A percentile compares a stretch with the other conserved stretches of the same genome.
Evolutionary conservation across 2,797 vertebrate genomes (phyloP).

Genomic region (Hyperoplus immaculatus): DNA sequence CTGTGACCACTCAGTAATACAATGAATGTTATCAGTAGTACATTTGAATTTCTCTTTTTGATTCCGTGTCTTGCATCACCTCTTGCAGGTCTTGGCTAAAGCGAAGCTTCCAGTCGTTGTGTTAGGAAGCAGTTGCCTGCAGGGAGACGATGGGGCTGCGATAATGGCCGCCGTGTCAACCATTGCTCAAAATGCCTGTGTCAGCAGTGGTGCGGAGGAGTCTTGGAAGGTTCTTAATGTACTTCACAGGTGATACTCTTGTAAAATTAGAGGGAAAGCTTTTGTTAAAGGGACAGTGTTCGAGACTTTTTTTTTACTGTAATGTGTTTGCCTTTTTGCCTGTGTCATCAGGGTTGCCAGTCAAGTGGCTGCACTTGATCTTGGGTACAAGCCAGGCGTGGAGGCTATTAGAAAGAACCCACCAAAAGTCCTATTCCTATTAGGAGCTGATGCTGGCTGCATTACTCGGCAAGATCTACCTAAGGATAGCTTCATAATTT

Average conservation of each 20-base stretch:
- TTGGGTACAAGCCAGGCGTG: slow-evolving; percentile 93
- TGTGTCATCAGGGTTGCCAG: slow-evolving; percentile 87
- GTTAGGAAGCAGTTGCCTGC: slow-evolving; percentile 90
- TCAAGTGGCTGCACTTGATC: slow-evolving; percentile 93
- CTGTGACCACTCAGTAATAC: neutral
- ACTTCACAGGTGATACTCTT: slow-evolving; percentile 71
- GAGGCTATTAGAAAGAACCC: slow-evolving; percentile 88
- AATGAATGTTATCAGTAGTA: slow-evolving; percentile 8
- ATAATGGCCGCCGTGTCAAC: slow-evolving; percentile 88
- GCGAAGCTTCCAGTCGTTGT: slow-evolving; percentile 91
- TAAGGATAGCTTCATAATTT: slow-evolving; percentile 90
- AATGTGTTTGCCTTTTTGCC: slow-evolving; percentile 15
- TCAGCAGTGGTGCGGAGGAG: slow-evolving; percentile 81
- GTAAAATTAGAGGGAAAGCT: slow-evolving; percentile 1
- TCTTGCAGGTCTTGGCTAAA: slow-evolving; percentile 83
- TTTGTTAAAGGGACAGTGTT: neutral
- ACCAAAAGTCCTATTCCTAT: slow-evolving; percentile 90
- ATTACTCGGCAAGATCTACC: slow-evolving; percentile 90
- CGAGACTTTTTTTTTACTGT: slow-evolving; percentile 75
- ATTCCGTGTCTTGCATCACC: slow-evolving; percentile 2
- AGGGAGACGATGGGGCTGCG: slow-evolving; percentile 88
- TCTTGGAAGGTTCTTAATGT: slow-evolving; percentile 88
- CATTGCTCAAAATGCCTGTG: slow-evolving; percentile 86
- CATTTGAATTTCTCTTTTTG: neutral
- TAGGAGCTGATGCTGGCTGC: slow-evolving; percentile 92